A percentile compares a stretch with the other conserved stretches of the same genome.
Conservation (phyloP, 2,888 invertebrate species). For the Ichneumoninae sp. region DNA sequence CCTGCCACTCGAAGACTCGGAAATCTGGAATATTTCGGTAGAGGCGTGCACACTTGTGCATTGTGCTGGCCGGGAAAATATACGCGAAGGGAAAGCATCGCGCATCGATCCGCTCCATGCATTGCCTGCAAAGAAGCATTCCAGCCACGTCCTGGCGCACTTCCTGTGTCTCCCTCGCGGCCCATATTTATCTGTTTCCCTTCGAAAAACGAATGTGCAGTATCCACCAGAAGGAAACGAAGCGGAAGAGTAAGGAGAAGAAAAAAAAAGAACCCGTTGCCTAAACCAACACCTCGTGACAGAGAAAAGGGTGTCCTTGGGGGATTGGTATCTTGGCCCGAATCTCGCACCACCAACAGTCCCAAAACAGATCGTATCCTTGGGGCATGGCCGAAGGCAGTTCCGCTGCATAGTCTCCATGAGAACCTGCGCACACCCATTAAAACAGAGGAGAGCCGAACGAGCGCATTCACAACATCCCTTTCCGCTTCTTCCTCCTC, state of each 20-base stretch:
- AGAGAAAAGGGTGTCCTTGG: slow-evolving; percentile 74
- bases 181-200: slow-evolving; percentile 78
- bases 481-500: slow-evolving; percentile 52
- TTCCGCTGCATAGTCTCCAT: slow-evolving; percentile 49
- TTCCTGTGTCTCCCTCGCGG: slow-evolving; percentile 77
- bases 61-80: slow-evolving; percentile 19
- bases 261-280: slow-evolving; percentile 75
- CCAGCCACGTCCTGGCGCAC: slow-evolving; percentile 76
- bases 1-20: slow-evolving; percentile 62
- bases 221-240: slow-evolving; percentile 20
- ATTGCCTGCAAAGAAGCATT: slow-evolving; percentile 66
- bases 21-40: slow-evolving; percentile 24
- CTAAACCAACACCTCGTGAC: slow-evolving; percentile 77
- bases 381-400: slow-evolving; percentile 38
- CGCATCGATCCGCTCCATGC: slow-evolving; percentile 49
- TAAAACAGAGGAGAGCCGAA: slow-evolving; percentile 44
- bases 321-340: slow-evolving; percentile 73
- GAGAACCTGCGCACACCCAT: slow-evolving; percentile 43
- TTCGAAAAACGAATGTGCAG: slow-evolving; percentile 10
- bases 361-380: slow-evolving; percentile 68
- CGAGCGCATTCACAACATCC: slow-evolving; percentile 40
- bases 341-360: slow-evolving; percentile 72
- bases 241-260: slow-evolving; percentile 21
- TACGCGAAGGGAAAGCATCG: slow-evolving; percentile 36
- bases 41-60: slow-evolving; percentile 12